A percentile compares a stretch with the other conserved stretches of the same genome.
These are phyloP conservation scores for Rhipidura dahli DNA, from an alignment of 2,113 vertebrate genomes.

Conservation along the genomic window DNA sequence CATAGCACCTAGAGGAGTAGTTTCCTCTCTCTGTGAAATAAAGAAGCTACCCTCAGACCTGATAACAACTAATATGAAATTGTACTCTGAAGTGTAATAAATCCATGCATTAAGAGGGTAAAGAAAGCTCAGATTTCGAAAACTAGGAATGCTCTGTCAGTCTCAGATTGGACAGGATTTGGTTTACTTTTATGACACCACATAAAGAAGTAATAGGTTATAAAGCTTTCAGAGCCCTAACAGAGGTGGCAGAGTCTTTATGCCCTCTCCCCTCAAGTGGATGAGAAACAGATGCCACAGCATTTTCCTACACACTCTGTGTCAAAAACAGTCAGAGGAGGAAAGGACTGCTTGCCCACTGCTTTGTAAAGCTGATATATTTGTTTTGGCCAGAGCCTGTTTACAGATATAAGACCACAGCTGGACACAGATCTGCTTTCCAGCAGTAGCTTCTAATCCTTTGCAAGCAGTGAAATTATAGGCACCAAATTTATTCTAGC, in stretches of 20 bases:
- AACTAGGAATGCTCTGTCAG: not conserved
- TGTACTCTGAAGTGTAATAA: conserved; percentile 6
- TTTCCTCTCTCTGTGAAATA: not conserved
- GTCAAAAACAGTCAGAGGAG: not conserved
- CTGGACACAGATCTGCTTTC: not conserved
- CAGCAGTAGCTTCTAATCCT: not conserved
- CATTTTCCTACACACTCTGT: not conserved
- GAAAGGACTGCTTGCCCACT: not conserved
- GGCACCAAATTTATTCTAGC: not conserved
- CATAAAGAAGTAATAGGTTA: conserved; percentile 44
- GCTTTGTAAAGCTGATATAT: not conserved
- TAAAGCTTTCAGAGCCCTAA: conserved; percentile 34
- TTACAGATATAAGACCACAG: not conserved
- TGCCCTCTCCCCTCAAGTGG: not conserved
- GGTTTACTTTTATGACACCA: conserved; percentile 30
- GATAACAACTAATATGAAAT: conserved; percentile 11
- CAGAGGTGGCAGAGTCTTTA: conserved; percentile 22
- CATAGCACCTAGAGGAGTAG: not conserved
- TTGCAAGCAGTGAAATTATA: not conserved
- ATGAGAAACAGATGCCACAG: conserved; percentile 32
- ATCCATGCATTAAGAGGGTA: not conserved
- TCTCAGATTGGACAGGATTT: not conserved
- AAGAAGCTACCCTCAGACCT: not conserved
- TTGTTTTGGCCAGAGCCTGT: not conserved
- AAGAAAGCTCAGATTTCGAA: not conserved